Percentiles rank a stretch among this genome's conserved stretches.
These are phyloP conservation scores for Ganaspis sp. DNA, from an alignment of 1,140 invertebrate genomes.

Conservation along the genomic window DNA sequence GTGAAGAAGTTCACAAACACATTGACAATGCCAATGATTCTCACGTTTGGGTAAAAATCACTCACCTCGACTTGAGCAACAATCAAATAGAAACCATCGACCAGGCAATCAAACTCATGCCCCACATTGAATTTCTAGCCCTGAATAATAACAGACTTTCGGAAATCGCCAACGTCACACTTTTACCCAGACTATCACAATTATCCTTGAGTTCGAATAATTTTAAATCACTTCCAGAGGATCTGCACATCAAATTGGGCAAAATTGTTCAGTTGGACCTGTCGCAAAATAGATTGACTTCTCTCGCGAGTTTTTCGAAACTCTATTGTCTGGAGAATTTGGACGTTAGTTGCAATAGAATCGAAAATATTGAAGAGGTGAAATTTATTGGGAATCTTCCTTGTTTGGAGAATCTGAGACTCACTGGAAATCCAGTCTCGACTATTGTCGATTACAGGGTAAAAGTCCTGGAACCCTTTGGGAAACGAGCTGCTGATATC, in stretches of 20 bases:
- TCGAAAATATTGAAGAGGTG: slow-evolving; percentile 89
- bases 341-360: slow-evolving; percentile 91
- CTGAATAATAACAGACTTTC: slow-evolving; percentile 87
- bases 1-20: slow-evolving; percentile 83
- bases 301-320: slow-evolving; percentile 87
- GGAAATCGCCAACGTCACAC: slow-evolving; percentile 86
- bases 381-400: slow-evolving; percentile 87
- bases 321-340: slow-evolving; percentile 89
- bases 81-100: slow-evolving; percentile 89
- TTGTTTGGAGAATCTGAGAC: slow-evolving; percentile 88
- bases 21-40: slow-evolving; percentile 72
- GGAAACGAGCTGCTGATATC: slow-evolving; percentile 84
- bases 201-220: slow-evolving; percentile 87
- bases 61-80: slow-evolving; percentile 85
- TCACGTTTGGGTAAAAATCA: slow-evolving; percentile 72
- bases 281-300: slow-evolving; percentile 89
- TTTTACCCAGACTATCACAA: slow-evolving; percentile 85
- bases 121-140: slow-evolving; percentile 84
- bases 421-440: slow-evolving; percentile 94
- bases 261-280: slow-evolving; percentile 93
- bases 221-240: slow-evolving; percentile 81
- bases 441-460: slow-evolving; percentile 92
- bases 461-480: slow-evolving; percentile 90
- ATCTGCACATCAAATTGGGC: slow-evolving; percentile 90
- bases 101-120: slow-evolving; percentile 87